A percentile compares a stretch with the other conserved stretches of the same genome.
These are phyloP conservation scores for Archaeoteleia sp. DNA, from an alignment of 2,888 invertebrate species.

Conservation along the genomic window DNA sequence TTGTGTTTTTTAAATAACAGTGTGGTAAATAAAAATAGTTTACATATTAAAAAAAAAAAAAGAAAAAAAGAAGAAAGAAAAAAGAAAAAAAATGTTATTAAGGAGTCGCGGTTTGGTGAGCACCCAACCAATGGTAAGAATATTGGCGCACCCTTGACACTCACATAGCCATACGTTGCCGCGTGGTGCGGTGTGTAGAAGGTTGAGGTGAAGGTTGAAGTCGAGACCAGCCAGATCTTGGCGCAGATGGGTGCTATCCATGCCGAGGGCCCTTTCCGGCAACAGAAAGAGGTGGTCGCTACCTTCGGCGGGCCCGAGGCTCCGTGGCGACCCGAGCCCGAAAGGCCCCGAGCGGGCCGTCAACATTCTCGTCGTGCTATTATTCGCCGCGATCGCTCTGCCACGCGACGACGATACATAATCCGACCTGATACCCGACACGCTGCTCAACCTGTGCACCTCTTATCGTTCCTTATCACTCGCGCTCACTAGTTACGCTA, in stretches of 20 bases:
- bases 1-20: too few relatives aligned
- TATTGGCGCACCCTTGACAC: slow-evolving; percentile 59
- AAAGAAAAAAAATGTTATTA: background rate
- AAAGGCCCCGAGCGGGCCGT: slow-evolving; percentile 69
- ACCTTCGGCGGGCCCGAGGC: slow-evolving; percentile 75
- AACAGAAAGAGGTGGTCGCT: slow-evolving; percentile 78
- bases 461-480: slow-evolving; percentile 25
- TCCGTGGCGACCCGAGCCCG: slow-evolving; percentile 70
- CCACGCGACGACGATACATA: slow-evolving; percentile 38
- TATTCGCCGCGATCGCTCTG: slow-evolving; percentile 27
- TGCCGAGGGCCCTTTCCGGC: slow-evolving; percentile 77
- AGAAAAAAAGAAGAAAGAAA: too few relatives aligned
- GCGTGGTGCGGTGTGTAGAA: slow-evolving; percentile 77
- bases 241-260: slow-evolving; percentile 77
- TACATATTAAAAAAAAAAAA: too few relatives aligned
- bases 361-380: slow-evolving; percentile 63
- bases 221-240: slow-evolving; percentile 78
- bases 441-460: slow-evolving; percentile 18
- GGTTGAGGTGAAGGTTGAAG: slow-evolving; percentile 76
- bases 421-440: slow-evolving; percentile 18
- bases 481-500: too few relatives aligned
- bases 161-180: slow-evolving; percentile 79
- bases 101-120: too few relatives aligned
- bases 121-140: too few relatives aligned
- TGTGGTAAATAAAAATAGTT: too few relatives aligned